These are phyloP conservation scores for Pygmarrhopalites habei DNA, from an alignment of 1,140 invertebrate genomes.

Conservation along the genomic window DNA sequence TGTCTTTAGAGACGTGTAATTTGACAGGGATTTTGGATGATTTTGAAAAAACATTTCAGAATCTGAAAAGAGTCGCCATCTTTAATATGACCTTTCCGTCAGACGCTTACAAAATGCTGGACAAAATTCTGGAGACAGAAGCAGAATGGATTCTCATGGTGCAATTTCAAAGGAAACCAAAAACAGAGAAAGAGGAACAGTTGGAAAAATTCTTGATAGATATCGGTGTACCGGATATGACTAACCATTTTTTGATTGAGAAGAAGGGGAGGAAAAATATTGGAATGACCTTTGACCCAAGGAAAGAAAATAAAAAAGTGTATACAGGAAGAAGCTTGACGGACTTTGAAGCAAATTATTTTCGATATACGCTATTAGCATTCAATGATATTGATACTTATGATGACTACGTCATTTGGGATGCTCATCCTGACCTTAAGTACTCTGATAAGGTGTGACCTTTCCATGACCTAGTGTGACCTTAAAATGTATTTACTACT, in stretches of 20 bases:
- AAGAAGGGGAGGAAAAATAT: too few species aligned
- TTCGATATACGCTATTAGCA: constrained; percentile 10
- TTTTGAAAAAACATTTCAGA: constrained; percentile 7
- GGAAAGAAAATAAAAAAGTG: not conserved
- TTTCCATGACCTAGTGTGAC: too few species aligned
- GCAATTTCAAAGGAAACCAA: not conserved
- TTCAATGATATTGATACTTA: constrained; percentile 23
- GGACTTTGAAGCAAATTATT: constrained; percentile 15
- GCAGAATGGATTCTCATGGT: constrained; percentile 6
- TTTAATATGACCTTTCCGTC: not conserved
- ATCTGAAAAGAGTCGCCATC: constrained; percentile 14
- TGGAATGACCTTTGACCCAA: too few species aligned
- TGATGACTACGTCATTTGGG: constrained; percentile 16
- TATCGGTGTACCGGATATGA: not conserved
- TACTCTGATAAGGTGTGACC: too few species aligned
- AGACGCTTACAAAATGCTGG: constrained; percentile 2
- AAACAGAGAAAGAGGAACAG: not conserved
- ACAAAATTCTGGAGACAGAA: not conserved
- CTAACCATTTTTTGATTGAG: too few species aligned
- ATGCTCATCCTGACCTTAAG: too few species aligned
- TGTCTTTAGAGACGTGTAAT: constrained; percentile 16
- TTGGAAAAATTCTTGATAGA: constrained; percentile 1
- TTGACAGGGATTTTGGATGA: not conserved
- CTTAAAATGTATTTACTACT: too few species aligned
- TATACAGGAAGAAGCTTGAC: not conserved